A percentile compares a stretch with the other conserved stretches of the same genome.
These are phyloP conservation scores for Parelbella ahira DNA, from an alignment of 2,888 invertebrate genomes.

Conservation along the genomic window DNA sequence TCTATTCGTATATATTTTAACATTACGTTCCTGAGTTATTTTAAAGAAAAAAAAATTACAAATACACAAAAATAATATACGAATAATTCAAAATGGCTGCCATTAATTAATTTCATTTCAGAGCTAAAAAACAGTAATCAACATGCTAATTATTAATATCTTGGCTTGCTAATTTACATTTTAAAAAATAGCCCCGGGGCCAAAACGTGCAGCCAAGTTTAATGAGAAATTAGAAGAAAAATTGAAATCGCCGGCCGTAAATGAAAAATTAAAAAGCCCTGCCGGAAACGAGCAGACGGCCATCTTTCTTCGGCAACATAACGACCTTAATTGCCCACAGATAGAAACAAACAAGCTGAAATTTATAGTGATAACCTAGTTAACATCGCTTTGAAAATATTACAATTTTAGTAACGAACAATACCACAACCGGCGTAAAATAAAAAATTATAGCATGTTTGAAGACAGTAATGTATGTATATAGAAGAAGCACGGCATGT, in stretches of 20 bases:
- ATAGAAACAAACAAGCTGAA: slow-evolving; percentile 50
- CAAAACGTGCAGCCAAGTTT: slow-evolving; percentile 58
- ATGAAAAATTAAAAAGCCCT: slow-evolving; percentile 70
- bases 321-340: slow-evolving; percentile 58
- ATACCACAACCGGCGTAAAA: no score
- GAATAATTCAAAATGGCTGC: no score
- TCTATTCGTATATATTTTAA: no score
- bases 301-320: slow-evolving; percentile 57
- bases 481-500: no score
- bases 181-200: slow-evolving; percentile 41
- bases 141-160: slow-evolving; percentile 40
- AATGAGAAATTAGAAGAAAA: slow-evolving; percentile 71
- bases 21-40: no score
- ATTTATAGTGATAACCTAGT: slow-evolving; percentile 41
- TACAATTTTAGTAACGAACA: no score
- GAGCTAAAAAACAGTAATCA: slow-evolving; percentile 43
- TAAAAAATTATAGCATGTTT: no score
- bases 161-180: slow-evolving; percentile 44
- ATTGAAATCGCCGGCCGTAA: slow-evolving; percentile 62
- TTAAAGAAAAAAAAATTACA: no score
- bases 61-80: no score
- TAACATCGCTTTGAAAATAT: no score
- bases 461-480: no score
- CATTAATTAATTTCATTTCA: no score
- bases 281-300: slow-evolving; percentile 63